Evolutionary conservation across 2,888 invertebrate species (phyloP).

Genomic region (Yponomeuta cagnagella): DNA sequence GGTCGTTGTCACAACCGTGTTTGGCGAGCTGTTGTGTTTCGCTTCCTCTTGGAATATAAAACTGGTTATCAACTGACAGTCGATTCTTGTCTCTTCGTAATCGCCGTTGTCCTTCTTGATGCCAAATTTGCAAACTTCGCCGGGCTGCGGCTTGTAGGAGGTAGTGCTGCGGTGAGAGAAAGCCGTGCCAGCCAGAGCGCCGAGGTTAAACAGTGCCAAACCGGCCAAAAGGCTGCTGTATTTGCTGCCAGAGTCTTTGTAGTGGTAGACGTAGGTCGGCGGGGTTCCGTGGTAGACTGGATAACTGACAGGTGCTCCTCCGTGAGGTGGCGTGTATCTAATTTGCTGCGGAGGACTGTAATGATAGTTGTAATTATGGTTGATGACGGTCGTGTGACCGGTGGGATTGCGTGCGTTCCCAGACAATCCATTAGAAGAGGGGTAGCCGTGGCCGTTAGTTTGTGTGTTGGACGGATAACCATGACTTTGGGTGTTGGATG

Average conservation of each 20-base stretch:
- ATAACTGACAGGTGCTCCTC: constrained; percentile 42
- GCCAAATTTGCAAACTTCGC: constrained; percentile 61
- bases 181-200: constrained; percentile 48
- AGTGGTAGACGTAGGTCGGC: constrained; percentile 59
- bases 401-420: constrained; percentile 10
- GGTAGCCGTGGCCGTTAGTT: constrained; percentile 14
- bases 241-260: constrained; percentile 61
- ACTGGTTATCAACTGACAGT: constrained; percentile 58
- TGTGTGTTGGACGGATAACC: constrained; percentile 20
- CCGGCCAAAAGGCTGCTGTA: constrained; percentile 60
- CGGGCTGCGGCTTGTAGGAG: constrained; percentile 44
- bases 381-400: constrained; percentile 36
- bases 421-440: constrained; percentile 30
- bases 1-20: constrained; percentile 42
- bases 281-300: constrained; percentile 58
- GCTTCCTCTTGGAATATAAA: constrained; percentile 49
- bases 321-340: constrained; percentile 44
- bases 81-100: constrained; percentile 61
- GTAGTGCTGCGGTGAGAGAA: constrained; percentile 20
- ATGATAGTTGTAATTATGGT: constrained; percentile 57
- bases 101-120: constrained; percentile 58
- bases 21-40: constrained; percentile 28
- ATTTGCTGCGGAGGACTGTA: constrained; percentile 60
- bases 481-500: constrained; percentile 22
- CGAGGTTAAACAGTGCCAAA: constrained; percentile 57